A percentile compares a stretch with the other conserved stretches of the same genome.
Evolutionary conservation across 2,797 vertebrate genomes (phyloP).

Genomic region (Sus cebifrons): DNA sequence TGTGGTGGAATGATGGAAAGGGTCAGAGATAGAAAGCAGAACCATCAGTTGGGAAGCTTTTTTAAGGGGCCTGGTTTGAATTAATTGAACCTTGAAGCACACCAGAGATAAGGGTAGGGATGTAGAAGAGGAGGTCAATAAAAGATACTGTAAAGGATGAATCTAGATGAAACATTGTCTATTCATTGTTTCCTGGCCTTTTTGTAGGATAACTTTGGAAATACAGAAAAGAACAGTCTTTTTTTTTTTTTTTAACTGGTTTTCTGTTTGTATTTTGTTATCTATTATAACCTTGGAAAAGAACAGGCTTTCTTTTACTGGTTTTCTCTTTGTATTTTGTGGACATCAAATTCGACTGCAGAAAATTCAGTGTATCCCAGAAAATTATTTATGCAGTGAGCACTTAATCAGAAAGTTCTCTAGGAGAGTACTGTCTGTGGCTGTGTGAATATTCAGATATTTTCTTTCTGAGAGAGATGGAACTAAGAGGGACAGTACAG

Average conservation of each 20-base stretch:
- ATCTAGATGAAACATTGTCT: neutral
- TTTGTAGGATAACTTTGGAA: neutral
- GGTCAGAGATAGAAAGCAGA: neutral
- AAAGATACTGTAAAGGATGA: neutral
- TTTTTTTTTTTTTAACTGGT: neutral
- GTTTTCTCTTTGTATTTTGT: constrained; percentile 29
- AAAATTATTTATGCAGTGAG: neutral
- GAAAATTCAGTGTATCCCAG: neutral
- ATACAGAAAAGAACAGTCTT: neutral
- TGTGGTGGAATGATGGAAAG: neutral
- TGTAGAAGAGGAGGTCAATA: neutral
- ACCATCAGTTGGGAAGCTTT: neutral
- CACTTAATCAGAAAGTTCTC: neutral
- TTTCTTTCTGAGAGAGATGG: neutral
- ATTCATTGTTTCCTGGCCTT: neutral
- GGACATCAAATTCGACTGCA: neutral
- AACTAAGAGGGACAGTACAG: neutral
- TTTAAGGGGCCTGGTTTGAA: neutral
- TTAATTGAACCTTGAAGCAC: neutral
- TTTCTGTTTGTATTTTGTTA: neutral
- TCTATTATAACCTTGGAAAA: neutral
- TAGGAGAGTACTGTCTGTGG: neutral
- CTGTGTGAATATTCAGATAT: neutral
- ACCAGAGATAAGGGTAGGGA: neutral
- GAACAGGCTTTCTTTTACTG: neutral